Evolutionary conservation across 2,797 vertebrate species (phyloP), one percentile per base, ranked within the genome.

Genomic region (Lacerta viridis): DNA sequence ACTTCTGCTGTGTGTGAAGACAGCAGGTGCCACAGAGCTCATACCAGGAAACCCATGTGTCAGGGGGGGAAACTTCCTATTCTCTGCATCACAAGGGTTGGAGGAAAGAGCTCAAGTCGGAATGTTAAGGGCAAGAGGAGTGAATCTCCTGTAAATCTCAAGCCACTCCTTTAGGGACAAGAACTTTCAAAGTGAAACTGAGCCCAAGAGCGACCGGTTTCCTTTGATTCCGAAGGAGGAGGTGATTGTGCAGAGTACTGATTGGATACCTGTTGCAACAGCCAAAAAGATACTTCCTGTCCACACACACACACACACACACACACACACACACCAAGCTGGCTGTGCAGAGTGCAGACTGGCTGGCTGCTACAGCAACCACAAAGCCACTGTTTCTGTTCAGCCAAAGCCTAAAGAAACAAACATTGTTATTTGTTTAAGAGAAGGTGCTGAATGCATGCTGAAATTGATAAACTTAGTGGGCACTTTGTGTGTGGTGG

Each of bases 1-100:
- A 55, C 87, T 92, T 84, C 46, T 0, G 9, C 2, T 90, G 46
- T 39, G 82, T 66, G 69, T 43, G 68, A 88, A 3, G 68, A 36
- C 0, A 13, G 18, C 11, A 29, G 17, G 13, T 27, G 4, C 13
- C 17, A 25, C 18, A 11, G 25, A 7, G 46, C 2, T 39, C 41
- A 5, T 23, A 15, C 23, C 1, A 50, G 46, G 43, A 72, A 29
- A 6, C 15, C 15, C 25, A 59, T 9, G n/a, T 27, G 4, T 43
- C 25, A 2, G 36, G 11, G 13, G 36, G 6, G 39, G 1, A 0
- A 0, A 41, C 39, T 9, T 4, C 59, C 80, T 25, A 82, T 36
- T 27, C 36, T 55, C 46, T 84, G 83, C 50, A 74, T 36, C 27
- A 3, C 50, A 36, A 46, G 13, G 43, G 43, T 10, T 17, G 23